phyloP scores from a whole-genome alignment of 2,797 vertebrate genomes.

The Glyptemys insculpta region DNA sequence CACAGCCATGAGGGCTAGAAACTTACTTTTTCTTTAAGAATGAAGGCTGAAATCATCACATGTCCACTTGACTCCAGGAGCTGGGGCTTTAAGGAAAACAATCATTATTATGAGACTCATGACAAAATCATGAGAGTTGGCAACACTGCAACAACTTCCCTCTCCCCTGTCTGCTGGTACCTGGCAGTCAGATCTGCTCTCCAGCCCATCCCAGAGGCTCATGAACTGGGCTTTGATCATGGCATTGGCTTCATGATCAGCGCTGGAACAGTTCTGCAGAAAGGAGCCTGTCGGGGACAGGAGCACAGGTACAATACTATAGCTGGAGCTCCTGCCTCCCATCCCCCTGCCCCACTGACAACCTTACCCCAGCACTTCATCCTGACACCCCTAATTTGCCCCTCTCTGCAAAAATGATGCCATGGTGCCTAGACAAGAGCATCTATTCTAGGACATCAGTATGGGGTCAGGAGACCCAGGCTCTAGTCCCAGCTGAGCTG shows the following conservation, averaged over 20 bases:
- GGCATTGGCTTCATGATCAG: slow-evolving; percentile 88
- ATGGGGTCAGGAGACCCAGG: neutral
- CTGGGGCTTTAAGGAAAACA: neutral
- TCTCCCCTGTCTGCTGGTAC: slow-evolving; percentile 54
- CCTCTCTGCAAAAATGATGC: neutral
- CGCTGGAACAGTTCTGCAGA: slow-evolving; percentile 85
- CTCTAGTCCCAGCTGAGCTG: neutral
- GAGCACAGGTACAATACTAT: neutral
- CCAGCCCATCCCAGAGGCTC: slow-evolving; percentile 89
- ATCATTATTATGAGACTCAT: too few species aligned
- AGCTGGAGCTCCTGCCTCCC: neutral
- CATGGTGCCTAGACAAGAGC: too few species aligned
- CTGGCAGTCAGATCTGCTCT: slow-evolving; percentile 82
- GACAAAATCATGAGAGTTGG: too few species aligned
- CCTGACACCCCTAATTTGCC: neutral
- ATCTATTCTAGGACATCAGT: too few species aligned
- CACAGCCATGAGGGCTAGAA: neutral
- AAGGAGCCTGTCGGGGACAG: slow-evolving; percentile 81
- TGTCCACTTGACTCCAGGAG: neutral
- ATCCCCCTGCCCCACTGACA: neutral
- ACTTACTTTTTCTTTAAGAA: neutral
- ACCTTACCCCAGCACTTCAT: neutral
- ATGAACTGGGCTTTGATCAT: slow-evolving; percentile 92
- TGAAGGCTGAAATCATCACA: neutral
- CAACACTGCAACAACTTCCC: neutral